Evolutionary conservation across 2,113 vertebrate genomes (phyloP).

Genomic region (Otis tarda): DNA sequence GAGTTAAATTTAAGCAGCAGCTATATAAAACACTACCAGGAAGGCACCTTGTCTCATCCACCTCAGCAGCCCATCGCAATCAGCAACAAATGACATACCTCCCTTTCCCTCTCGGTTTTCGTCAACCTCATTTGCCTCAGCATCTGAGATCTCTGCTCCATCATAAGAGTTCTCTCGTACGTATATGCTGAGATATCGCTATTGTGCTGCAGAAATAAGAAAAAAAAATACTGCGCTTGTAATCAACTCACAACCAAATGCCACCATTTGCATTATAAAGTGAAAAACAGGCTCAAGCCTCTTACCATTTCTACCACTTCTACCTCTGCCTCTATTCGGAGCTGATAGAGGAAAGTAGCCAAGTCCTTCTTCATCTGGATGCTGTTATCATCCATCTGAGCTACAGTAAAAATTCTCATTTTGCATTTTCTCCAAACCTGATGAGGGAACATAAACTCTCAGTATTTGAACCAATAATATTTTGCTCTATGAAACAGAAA

Average conservation of each 20-base stretch:
- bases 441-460: not conserved
- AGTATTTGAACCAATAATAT: not conserved
- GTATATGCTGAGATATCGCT: slow-evolving; percentile 98
- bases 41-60: not conserved
- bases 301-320: slow-evolving; percentile 98
- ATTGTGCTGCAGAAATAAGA: slow-evolving; percentile 81
- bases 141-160: slow-evolving; percentile 99
- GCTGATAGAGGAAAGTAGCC: slow-evolving; percentile 93
- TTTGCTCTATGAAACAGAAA: not conserved
- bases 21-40: not conserved
- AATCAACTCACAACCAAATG: not conserved
- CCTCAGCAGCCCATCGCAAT: not conserved
- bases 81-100: slow-evolving; percentile 76
- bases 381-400: slow-evolving; percentile 99
- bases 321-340: slow-evolving; percentile 96
- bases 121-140: slow-evolving; percentile 95
- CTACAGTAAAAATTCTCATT: slow-evolving; percentile 98
- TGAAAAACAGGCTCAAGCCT: not conserved
- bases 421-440: slow-evolving; percentile 98
- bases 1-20: not conserved
- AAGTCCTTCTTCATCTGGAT: slow-evolving; percentile 99
- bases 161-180: slow-evolving; percentile 97
- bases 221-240: not conserved
- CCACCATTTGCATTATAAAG: not conserved
- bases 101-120: slow-evolving; percentile 90